A percentile compares a stretch with the other conserved stretches of the same genome.
phyloP scores from a whole-genome alignment of 2,113 vertebrate species.

The Malurus alboscapulatus region DNA sequence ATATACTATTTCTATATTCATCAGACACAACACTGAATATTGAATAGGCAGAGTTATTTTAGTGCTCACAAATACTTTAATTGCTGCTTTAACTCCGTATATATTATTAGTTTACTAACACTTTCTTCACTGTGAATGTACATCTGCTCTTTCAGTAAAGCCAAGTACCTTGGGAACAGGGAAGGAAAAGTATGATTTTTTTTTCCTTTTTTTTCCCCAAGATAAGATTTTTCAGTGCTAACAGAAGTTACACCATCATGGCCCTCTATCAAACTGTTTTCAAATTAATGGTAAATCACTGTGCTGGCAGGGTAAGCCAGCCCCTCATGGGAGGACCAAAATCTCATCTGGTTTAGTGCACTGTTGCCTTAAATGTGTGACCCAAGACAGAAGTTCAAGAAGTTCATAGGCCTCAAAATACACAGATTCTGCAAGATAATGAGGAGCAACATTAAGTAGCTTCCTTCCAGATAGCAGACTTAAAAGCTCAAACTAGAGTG shows the following conservation, averaged over 20 bases:
- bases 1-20: not conserved
- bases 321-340: accelerated
- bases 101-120: not conserved
- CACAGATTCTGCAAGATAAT: not conserved
- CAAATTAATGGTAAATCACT: not conserved
- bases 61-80: not conserved
- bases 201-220: accelerated
- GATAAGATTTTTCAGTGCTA: not conserved
- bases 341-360: not conserved
- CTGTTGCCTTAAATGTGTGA: not conserved
- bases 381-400: not conserved
- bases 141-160: not conserved
- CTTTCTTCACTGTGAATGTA: not conserved
- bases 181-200: not conserved
- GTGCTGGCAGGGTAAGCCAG: not conserved
- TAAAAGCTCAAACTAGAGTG: not conserved
- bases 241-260: not conserved
- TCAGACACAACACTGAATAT: not conserved
- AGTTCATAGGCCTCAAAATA: not conserved
- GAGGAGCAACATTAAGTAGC: not conserved
- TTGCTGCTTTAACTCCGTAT: not conserved
- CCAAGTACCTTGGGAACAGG: not conserved
- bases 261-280: not conserved
- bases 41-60: not conserved
- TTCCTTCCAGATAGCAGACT: not conserved